phyloP scores from a whole-genome alignment of 1,140 invertebrate species.

The Bemisia tabaci region DNA sequence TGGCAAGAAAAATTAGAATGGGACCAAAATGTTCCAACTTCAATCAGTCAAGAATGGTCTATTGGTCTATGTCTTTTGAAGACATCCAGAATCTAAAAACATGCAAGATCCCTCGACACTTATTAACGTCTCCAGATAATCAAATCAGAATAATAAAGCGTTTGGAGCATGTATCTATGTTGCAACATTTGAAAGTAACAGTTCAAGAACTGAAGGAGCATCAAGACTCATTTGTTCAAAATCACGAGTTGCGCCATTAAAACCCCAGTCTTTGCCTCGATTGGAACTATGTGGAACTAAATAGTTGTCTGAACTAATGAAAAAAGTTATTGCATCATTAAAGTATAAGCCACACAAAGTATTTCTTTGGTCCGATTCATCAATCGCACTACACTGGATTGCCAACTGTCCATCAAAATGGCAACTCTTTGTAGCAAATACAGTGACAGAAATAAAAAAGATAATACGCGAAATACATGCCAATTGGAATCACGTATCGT shows the following conservation, averaged over 20 bases:
- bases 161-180: conserved; percentile 25
- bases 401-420: background rate
- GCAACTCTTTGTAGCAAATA: conserved; percentile 12
- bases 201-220: conserved; percentile 9
- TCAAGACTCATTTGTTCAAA: conserved; percentile 15
- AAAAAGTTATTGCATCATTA: background rate
- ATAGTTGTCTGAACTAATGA: conserved; percentile 21
- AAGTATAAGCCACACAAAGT: background rate
- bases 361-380: conserved; percentile 11
- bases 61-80: background rate
- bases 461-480: no score
- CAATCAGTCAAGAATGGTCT: conserved; percentile 1
- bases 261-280: conserved; percentile 30
- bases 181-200: conserved; percentile 2
- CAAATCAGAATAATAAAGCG: conserved; percentile 13
- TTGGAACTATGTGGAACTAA: conserved; percentile 33
- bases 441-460: conserved; percentile 5
- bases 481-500: no score
- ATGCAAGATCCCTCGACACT: background rate
- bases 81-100: background rate
- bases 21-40: conserved; percentile 19
- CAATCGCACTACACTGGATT: conserved; percentile 9
- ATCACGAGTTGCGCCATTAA: conserved; percentile 18
- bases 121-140: background rate
- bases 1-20: conserved; percentile 19